Conservation (phyloP, 2,888 invertebrate genomes). For the Psylliodes chrysocephalus region DNA sequence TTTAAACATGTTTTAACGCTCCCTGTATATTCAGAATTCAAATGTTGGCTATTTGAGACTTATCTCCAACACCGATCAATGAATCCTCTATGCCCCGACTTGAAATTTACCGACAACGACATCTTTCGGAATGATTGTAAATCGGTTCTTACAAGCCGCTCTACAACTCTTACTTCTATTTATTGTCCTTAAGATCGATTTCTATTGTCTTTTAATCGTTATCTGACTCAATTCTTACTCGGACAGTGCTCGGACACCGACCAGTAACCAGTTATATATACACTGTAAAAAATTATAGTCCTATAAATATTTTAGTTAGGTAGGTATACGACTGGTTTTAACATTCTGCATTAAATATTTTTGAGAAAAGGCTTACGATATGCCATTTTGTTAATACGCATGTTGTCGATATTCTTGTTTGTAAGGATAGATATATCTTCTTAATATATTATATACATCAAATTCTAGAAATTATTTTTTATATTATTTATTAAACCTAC, state of each 20-base stretch:
- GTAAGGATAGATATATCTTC: too few relatives aligned
- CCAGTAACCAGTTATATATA: too few relatives aligned
- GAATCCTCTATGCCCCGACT: constrained; percentile 37
- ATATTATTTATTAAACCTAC: too few relatives aligned
- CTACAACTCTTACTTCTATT: constrained; percentile 52
- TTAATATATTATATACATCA: too few relatives aligned
- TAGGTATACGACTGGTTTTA: too few relatives aligned
- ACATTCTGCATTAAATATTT: too few relatives aligned
- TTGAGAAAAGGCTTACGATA: too few relatives aligned
- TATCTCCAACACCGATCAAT: constrained; percentile 33
- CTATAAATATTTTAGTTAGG: too few relatives aligned
- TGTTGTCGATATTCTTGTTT: too few relatives aligned
- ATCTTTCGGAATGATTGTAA: constrained; percentile 59
- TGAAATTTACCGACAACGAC: constrained; percentile 56
- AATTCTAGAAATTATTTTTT: too few relatives aligned
- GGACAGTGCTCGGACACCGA: neutral
- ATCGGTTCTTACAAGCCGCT: constrained; percentile 61
- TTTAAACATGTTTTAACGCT: neutral
- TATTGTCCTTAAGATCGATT: constrained; percentile 50
- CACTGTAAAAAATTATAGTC: too few relatives aligned
- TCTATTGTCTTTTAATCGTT: constrained; percentile 45
- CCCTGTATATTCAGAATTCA: constrained; percentile 8
- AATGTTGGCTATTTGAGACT: constrained; percentile 18
- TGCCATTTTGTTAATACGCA: too few relatives aligned
- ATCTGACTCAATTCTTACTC: constrained; percentile 15